A percentile compares a stretch with the other conserved stretches of the same genome.
Evolutionary conservation across 2,888 invertebrate genomes (phyloP).

Genomic region (Automeris io): DNA sequence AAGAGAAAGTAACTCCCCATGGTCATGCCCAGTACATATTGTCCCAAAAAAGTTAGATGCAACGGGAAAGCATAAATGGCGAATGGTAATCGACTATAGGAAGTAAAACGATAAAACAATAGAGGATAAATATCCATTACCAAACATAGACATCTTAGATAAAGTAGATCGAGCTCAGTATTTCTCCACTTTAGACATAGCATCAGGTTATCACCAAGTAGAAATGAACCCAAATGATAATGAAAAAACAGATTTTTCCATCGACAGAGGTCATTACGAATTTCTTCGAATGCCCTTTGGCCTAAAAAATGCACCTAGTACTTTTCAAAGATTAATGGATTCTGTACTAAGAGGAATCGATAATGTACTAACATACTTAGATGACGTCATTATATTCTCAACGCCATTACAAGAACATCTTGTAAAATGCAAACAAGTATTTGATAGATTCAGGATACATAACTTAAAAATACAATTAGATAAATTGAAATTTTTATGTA

Average conservation of each 20-base stretch:
- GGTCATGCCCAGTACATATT: conserved; percentile 8
- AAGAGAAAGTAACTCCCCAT: conserved; percentile 5
- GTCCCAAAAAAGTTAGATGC: conserved; percentile 12
- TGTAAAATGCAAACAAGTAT: conserved; percentile 15
- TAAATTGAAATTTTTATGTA: conserved; percentile 8
- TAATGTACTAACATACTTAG: conserved; percentile 12
- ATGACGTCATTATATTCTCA: too few species aligned
- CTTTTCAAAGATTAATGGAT: conserved; percentile 36
- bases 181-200: conserved; percentile 18
- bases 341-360: conserved; percentile 24
- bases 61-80: conserved; percentile 17
- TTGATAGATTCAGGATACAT: conserved; percentile 2
- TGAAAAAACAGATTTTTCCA: conserved; percentile 25
- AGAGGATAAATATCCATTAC: conserved; percentile 21
- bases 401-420: conserved; percentile 4
- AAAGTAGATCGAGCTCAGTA: conserved; percentile 19
- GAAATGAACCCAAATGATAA: conserved; percentile 17
- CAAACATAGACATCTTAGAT: conserved; percentile 23
- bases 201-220: conserved; percentile 12
- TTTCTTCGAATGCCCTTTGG: conserved; percentile 17
- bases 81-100: conserved; percentile 18
- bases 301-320: conserved; percentile 18
- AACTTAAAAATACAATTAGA: conserved; percentile 8
- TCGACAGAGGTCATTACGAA: conserved; percentile 24
- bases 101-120: conserved; percentile 23